Evolutionary conservation across 1,140 invertebrate genomes (phyloP), one percentile per base, ranked within the genome.

Genomic region (Schlechtendalia chinensis): DNA sequence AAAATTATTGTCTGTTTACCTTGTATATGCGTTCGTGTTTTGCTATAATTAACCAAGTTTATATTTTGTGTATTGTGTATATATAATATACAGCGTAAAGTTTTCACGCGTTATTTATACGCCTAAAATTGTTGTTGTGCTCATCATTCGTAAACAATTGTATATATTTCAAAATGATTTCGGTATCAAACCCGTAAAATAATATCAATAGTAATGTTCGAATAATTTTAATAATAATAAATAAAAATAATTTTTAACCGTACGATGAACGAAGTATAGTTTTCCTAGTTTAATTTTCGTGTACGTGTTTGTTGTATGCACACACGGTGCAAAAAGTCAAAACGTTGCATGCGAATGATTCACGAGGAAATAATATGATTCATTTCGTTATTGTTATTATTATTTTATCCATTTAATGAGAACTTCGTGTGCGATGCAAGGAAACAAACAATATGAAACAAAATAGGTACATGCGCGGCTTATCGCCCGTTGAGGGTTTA

Each of bases 401-500:
- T 63, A 63, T 79, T 79, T 79, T 79, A n/a, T 63, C 59, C 69
- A 54, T 72, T 72, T 61, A 61, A 47, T 45, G 50, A 79, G 56
- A 79, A 79, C 75, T 79, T 79, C 75, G 75, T 79, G 75, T 79
- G 75, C 75, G 75, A 79, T 27, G 39, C 50, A 39, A 61, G 56
- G 75, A 61, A 61, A 79, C 54, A 47, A 79, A 79, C 56, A 61
- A 61, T 72, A 54, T 47, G 22, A 77, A 77, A 47, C n/a, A 59
- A 59, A 77, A 77, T 59, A 79, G 16, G 58, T 61, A 17, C n/a
- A n/a, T 61, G 61, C 56, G 75, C 72, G 72, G 54, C 58, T 79
- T 79, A 79, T 79, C 75, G 47, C 75, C 56, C 75, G 75, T 79
- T 63, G 75, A 79, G 56, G 75, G 17, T 79, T 79, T 79, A 50